Evolutionary conservation across 2,888 invertebrate genomes (phyloP).

Genomic region (Spatulosminthurus flaviceps): DNA sequence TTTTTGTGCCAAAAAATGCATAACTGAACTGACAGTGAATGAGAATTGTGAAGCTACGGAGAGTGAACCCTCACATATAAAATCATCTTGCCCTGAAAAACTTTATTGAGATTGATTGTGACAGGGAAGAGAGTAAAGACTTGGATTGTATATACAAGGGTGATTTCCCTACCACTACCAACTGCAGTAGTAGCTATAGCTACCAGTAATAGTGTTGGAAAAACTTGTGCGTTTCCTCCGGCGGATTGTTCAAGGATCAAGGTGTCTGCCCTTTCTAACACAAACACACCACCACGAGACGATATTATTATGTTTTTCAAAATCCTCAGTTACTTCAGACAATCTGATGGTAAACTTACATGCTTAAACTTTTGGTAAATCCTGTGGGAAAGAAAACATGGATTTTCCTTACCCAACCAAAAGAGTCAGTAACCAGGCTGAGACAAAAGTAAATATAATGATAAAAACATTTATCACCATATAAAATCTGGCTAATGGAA

Average conservation of each 20-base stretch:
- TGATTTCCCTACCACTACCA: neutral
- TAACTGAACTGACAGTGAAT: conserved; percentile 2
- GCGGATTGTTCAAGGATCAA: conserved; percentile 28
- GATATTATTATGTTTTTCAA: neutral
- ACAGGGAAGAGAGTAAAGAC: conserved; percentile 46
- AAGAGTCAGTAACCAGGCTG: too few relatives aligned
- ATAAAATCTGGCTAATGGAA: conserved; percentile 11
- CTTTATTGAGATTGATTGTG: conserved; percentile 58
- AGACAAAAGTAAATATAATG: neutral
- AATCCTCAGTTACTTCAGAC: too few relatives aligned
- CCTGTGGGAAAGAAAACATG: conserved; percentile 2
- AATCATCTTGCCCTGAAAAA: conserved; percentile 37
- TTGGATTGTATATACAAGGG: conserved; percentile 18
- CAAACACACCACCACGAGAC: neutral
- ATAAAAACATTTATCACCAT: conserved; percentile 19
- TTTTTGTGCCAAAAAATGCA: neutral
- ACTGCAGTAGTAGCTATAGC: too few relatives aligned
- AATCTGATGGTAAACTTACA: neutral
- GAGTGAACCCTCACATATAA: neutral
- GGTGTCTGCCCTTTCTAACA: neutral
- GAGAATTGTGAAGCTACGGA: neutral
- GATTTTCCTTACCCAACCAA: neutral
- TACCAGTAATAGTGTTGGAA: neutral
- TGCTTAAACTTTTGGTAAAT: neutral
- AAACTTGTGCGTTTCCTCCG: neutral